A percentile compares a stretch with the other conserved stretches of the same genome.
These are phyloP conservation scores for Brachyopa scutellaris DNA, from an alignment of 2,888 invertebrate genomes.

Conservation along the genomic window DNA sequence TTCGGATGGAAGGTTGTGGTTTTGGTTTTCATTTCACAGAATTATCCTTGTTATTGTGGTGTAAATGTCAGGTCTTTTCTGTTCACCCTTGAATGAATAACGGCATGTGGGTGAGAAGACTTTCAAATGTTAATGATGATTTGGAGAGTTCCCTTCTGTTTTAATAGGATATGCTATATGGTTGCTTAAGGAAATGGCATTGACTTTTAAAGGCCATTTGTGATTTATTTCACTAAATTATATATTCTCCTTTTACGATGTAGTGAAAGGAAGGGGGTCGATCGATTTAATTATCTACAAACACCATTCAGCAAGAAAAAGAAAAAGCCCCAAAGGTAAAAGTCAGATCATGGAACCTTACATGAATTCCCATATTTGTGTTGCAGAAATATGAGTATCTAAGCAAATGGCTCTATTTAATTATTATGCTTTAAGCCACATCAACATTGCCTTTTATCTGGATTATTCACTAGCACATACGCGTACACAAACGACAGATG, in stretches of 20 bases:
- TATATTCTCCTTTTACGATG: too few species aligned
- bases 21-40: slow-evolving; percentile 31
- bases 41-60: slow-evolving; percentile 50
- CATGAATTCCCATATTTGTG: neutral
- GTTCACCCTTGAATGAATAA: neutral
- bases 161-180: slow-evolving; percentile 6
- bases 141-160: neutral
- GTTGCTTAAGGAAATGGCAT: neutral
- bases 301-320: too few species aligned
- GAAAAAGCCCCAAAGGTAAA: too few species aligned
- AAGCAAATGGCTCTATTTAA: slow-evolving; percentile 36
- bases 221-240: too few species aligned
- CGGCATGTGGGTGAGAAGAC: slow-evolving; percentile 5
- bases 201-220: too few species aligned
- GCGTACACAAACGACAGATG: too few species aligned
- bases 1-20: slow-evolving; percentile 43
- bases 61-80: slow-evolving; percentile 45
- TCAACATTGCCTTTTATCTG: slow-evolving; percentile 38
- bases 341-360: neutral
- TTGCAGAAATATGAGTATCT: slow-evolving; percentile 40
- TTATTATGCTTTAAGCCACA: slow-evolving; percentile 14
- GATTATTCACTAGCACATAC: slow-evolving; percentile 49
- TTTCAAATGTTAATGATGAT: slow-evolving; percentile 47
- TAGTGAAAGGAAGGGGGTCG: too few species aligned
- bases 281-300: too few species aligned